A percentile compares a stretch with the other conserved stretches of the same genome.
phyloP scores from a whole-genome alignment of 2,797 vertebrate species.

The Lerista edwardsae region DNA sequence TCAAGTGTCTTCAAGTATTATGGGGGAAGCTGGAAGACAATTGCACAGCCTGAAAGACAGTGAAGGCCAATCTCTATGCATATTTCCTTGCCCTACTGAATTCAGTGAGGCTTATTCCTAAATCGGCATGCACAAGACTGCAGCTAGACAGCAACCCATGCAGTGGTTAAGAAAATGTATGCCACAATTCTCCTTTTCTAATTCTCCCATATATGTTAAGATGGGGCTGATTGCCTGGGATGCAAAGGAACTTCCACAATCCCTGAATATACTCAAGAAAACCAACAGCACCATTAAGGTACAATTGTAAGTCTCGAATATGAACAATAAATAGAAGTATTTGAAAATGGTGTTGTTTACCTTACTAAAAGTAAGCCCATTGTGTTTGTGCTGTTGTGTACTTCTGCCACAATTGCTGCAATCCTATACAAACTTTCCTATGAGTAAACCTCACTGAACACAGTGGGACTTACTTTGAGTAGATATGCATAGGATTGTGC shows the following conservation, averaged over 20 bases:
- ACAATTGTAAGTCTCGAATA: neutral
- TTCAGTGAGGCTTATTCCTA: neutral
- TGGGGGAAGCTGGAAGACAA: neutral
- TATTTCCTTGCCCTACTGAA: neutral
- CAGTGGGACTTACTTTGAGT: no score
- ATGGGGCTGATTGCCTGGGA: neutral
- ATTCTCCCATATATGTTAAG: neutral
- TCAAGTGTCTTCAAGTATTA: neutral
- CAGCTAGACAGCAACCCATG: no score
- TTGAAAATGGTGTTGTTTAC: no score
- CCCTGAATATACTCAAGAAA: neutral
- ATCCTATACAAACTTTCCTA: no score
- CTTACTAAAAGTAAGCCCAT: no score
- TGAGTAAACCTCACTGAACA: no score
- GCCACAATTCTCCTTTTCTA: neutral
- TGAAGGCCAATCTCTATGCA: neutral
- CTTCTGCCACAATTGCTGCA: no score
- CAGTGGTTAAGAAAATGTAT: neutral
- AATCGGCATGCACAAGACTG: neutral
- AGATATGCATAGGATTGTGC: no score
- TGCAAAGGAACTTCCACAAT: neutral
- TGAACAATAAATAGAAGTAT: neutral
- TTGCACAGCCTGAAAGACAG: neutral
- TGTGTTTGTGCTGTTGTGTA: neutral
- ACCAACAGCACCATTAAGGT: neutral